Conservation (phyloP, 2,888 invertebrate species). For the Trichopria drosophilae region DNA sequence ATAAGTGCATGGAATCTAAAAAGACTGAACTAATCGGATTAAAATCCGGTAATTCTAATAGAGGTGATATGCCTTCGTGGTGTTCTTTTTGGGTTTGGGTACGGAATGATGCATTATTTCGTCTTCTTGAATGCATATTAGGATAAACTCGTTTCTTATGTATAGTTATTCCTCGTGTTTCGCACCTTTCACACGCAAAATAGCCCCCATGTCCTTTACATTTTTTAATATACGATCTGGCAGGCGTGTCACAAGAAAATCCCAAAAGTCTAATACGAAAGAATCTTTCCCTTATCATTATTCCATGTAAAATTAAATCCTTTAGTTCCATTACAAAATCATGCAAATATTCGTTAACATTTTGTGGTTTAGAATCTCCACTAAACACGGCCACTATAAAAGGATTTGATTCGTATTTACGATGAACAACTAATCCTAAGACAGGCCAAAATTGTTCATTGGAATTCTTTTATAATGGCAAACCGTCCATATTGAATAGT, state of each 20-base stretch:
- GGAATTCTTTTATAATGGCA: slow-evolving; percentile 24
- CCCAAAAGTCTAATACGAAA: slow-evolving; percentile 24
- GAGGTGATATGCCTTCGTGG: slow-evolving; percentile 18
- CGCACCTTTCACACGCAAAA: slow-evolving; percentile 35
- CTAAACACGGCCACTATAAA: slow-evolving; percentile 17
- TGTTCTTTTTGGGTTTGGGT: slow-evolving; percentile 28
- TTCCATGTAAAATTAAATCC: slow-evolving; percentile 25
- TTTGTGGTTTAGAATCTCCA: slow-evolving; percentile 26
- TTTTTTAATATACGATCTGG: slow-evolving; percentile 31
- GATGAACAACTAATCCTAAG: slow-evolving; percentile 13
- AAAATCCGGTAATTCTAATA: slow-evolving; percentile 28
- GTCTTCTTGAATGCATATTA: slow-evolving; percentile 17
- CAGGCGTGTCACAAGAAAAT: slow-evolving; percentile 34
- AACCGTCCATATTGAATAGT: slow-evolving; percentile 27
- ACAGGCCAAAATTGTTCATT: slow-evolving; percentile 30
- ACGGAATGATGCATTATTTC: slow-evolving; percentile 32
- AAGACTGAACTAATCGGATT: slow-evolving; percentile 29
- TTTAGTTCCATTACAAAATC: slow-evolving; percentile 32
- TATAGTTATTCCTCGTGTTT: slow-evolving; percentile 23
- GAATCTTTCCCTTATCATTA: slow-evolving; percentile 20
- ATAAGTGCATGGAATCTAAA: slow-evolving; percentile 36
- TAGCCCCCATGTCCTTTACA: slow-evolving; percentile 31
- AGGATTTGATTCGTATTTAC: slow-evolving; percentile 10
- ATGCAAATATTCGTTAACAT: slow-evolving; percentile 23
- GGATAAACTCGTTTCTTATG: slow-evolving; percentile 26